These are phyloP conservation scores for Nipponacmea schrenckii DNA, from an alignment of 2,888 invertebrate species.

Conservation along the genomic window DNA sequence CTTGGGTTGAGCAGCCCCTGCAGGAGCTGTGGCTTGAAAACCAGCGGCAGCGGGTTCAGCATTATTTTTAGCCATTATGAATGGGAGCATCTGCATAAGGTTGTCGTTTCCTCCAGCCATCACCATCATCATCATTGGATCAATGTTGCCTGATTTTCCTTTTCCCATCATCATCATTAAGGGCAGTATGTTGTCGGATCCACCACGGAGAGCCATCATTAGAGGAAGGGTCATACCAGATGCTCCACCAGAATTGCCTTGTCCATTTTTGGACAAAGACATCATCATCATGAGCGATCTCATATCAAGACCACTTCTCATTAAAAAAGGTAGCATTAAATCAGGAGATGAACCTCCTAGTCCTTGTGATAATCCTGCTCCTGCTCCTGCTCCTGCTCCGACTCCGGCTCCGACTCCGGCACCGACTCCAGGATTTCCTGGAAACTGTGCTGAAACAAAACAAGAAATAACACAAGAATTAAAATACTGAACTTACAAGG, in stretches of 20 bases:
- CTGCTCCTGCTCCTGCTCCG: too few species aligned
- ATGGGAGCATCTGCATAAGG: background rate
- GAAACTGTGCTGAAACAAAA: too few species aligned
- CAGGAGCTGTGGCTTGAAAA: background rate
- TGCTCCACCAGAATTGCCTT: background rate
- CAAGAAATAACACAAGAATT: too few species aligned
- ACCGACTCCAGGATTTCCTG: too few species aligned
- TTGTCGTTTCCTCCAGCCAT: background rate
- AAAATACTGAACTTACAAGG: too few species aligned
- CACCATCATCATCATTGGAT: conserved; percentile 4
- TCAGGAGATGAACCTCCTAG: too few species aligned
- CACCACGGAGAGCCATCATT: background rate
- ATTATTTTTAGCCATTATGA: background rate
- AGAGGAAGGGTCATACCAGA: background rate
- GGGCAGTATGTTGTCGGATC: background rate
- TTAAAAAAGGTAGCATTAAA: background rate
- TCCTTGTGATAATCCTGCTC: too few species aligned
- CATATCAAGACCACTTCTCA: background rate
- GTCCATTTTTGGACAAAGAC: background rate
- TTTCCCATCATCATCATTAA: background rate
- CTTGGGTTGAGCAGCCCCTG: background rate
- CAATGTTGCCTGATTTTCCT: background rate
- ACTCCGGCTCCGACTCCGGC: too few species aligned
- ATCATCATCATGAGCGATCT: background rate
- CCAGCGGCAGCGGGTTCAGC: background rate